phyloP scores from a whole-genome alignment of 2,888 invertebrate species.

The Drosophila birchii region DNA sequence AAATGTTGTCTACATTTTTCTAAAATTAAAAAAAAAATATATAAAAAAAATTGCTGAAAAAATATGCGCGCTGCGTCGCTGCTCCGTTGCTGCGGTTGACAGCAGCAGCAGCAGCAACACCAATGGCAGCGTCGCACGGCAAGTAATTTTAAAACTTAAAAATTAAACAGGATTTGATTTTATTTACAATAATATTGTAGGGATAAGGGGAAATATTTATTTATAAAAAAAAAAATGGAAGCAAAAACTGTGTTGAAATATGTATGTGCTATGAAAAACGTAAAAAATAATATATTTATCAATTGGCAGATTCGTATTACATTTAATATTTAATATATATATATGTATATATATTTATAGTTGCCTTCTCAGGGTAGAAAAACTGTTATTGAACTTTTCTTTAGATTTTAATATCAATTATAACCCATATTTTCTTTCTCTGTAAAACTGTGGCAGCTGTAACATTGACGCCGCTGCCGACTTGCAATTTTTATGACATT shows the following conservation, averaged over 20 bases:
- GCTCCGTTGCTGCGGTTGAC: constrained; percentile 51
- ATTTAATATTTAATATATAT: background rate
- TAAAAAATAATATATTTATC: no score
- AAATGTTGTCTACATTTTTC: constrained; percentile 56
- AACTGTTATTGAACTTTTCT: background rate
- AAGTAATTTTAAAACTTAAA: background rate
- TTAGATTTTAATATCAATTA: background rate
- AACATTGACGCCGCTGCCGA: constrained; percentile 62
- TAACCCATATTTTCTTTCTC: background rate
- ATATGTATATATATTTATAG: background rate
- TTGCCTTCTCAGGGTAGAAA: background rate
- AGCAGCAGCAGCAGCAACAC: constrained; percentile 20
- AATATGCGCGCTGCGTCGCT: constrained; percentile 55
- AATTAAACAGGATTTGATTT: no score
- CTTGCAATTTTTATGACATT: constrained; percentile 70
- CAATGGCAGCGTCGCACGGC: constrained; percentile 6
- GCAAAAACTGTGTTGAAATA: no score
- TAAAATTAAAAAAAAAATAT: constrained; percentile 46
- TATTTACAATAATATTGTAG: no score
- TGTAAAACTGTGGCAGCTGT: constrained; percentile 39
- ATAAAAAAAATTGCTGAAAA: constrained; percentile 25
- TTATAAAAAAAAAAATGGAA: no score
- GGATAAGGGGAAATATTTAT: no score
- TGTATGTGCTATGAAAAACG: no score
- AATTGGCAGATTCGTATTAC: no score